Percentiles rank a stretch among this genome's conserved stretches.
Evolutionary conservation across 2,888 invertebrate genomes (phyloP).

Genomic region (Tolmerus cingulatus): DNA sequence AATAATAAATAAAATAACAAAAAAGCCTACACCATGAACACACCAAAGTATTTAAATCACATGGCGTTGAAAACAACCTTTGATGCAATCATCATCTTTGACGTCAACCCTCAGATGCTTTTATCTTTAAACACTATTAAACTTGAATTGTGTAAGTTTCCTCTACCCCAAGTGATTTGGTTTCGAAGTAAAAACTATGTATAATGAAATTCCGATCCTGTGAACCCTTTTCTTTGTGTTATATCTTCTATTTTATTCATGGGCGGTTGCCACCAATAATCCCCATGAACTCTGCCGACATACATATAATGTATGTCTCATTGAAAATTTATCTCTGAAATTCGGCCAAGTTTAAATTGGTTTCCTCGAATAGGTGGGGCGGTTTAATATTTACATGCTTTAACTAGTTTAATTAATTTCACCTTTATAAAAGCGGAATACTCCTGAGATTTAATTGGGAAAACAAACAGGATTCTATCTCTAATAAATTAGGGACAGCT

Average conservation of each 20-base stretch:
- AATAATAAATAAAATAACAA: too few relatives aligned
- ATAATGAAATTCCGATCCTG: constrained; percentile 26
- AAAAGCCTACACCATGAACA: too few relatives aligned
- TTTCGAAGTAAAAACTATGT: neutral
- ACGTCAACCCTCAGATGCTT: neutral
- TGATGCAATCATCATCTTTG: neutral
- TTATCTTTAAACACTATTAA: neutral
- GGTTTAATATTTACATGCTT: too few relatives aligned
- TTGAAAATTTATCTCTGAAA: constrained; percentile 13
- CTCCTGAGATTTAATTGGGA: neutral
- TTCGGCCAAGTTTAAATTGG: neutral
- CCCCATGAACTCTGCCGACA: neutral
- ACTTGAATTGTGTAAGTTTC: constrained; percentile 13
- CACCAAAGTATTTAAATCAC: too few relatives aligned
- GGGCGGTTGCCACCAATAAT: neutral
- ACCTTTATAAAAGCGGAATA: neutral
- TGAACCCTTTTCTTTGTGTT: constrained; percentile 17
- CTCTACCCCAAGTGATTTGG: constrained; percentile 9
- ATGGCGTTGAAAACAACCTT: too few relatives aligned
- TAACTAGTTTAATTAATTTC: neutral
- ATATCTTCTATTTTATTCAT: constrained; percentile 27
- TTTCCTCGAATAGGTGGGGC: too few relatives aligned
- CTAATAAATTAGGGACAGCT: neutral
- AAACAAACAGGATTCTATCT: neutral
- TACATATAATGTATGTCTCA: constrained; percentile 7